phyloP scores from a whole-genome alignment of 2,113 vertebrate species.

The Halichoeres trimaculatus region DNA sequence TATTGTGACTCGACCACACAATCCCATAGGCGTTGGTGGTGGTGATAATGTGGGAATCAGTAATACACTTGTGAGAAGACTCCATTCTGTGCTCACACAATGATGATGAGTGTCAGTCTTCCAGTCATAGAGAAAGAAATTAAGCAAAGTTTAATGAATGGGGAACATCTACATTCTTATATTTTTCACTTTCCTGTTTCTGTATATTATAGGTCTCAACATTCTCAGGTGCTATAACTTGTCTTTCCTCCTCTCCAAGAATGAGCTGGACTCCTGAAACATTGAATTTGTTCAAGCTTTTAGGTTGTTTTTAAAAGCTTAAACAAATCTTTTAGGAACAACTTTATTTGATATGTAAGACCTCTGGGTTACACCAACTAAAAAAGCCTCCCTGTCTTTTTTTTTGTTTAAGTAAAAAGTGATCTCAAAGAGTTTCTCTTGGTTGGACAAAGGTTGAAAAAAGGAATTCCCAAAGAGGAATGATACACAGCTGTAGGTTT shows the following conservation, averaged over 20 bases:
- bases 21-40: conserved; percentile 48
- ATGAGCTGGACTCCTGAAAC: not conserved
- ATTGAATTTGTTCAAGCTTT: no score
- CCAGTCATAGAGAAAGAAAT: conserved; percentile 38
- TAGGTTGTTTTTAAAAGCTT: no score
- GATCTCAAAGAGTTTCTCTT: no score
- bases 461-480: no score
- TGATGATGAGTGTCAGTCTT: conserved; percentile 32
- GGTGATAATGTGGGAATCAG: conserved; percentile 58
- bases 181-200: not conserved
- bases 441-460: no score
- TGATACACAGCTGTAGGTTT: no score
- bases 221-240: not conserved
- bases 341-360: no score
- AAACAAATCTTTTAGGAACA: no score
- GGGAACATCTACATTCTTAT: not conserved
- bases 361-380: no score
- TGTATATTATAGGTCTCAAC: not conserved
- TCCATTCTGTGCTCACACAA: conserved; percentile 40
- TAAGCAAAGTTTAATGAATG: conserved; percentile 37
- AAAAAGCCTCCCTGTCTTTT: no score
- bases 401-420: no score
- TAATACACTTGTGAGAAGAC: conserved; percentile 44
- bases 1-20: conserved; percentile 55
- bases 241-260: not conserved